Conservation (phyloP, 2,888 invertebrate genomes). For the Punctoribates punctum region DNA sequence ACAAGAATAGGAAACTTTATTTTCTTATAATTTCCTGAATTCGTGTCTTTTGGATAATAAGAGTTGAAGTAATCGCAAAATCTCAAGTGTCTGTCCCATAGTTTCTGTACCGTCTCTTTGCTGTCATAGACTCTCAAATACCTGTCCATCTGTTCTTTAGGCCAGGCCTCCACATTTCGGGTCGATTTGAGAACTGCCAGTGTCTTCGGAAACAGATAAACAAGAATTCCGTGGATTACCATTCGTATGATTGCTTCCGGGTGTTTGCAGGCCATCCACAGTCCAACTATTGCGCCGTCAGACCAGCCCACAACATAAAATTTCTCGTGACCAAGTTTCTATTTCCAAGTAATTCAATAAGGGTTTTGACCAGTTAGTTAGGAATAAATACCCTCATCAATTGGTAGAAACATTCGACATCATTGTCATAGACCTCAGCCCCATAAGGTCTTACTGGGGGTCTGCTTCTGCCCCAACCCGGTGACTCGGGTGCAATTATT, state of each 20-base stretch:
- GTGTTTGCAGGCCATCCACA: conserved; percentile 52
- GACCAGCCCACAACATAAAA: conserved; percentile 54
- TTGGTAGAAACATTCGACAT: conserved; percentile 23
- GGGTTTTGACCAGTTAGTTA: no score
- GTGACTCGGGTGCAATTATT: conserved; percentile 29
- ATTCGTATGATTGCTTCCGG: conserved; percentile 43
- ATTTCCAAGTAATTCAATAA: not conserved
- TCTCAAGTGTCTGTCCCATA: not conserved
- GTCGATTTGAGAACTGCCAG: not conserved
- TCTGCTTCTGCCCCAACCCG: conserved; percentile 34
- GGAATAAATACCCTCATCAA: conserved; percentile 27
- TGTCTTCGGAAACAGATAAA: not conserved
- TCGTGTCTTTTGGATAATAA: not conserved
- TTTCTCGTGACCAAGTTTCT: not conserved
- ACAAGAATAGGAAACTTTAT: not conserved
- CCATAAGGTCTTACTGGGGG: conserved; percentile 20
- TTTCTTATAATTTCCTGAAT: not conserved
- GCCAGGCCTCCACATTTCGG: not conserved
- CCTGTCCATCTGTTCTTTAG: not conserved
- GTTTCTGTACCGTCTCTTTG: not conserved
- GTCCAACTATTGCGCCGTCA: conserved; percentile 53
- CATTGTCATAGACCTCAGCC: not conserved
- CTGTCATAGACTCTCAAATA: not conserved
- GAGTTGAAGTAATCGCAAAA: not conserved
- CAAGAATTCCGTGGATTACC: not conserved